Evolutionary conservation across 2,797 vertebrate species (phyloP), one percentile per base, ranked within the genome.

Genomic region (Melanotaenia boesemani): DNA sequence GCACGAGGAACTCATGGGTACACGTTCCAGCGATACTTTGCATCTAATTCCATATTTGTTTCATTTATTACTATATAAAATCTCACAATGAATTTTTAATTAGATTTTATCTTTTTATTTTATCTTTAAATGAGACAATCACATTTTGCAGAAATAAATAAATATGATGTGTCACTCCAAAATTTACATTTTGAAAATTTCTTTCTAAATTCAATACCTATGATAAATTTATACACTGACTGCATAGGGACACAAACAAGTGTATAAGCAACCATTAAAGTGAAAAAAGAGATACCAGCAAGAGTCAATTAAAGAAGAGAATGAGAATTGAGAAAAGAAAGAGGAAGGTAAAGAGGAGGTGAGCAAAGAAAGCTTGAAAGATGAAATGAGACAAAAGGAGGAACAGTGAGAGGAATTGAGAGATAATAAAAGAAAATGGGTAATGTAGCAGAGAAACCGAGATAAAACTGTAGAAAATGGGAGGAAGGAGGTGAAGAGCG

Each of bases 1-100:
- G 72, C 46, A 1, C 72, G 69, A 60, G 73, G 76, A 81, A 32
- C 86, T 70, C 81, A 34, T 72, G 76, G 78, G 84, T 83, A 12
- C 52, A 28, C 28, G 39, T 76, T 58, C 44, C 46, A 77, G 5
- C 50, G 66, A 76, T 54, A 44, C 60, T 74, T 46, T 15, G 9
- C 52, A 63, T 63, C 55, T 60, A 48, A 59, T 79, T 67, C 64
- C 55, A 76, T 72, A 66, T 83, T 72, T 77, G 48, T 74, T 86
- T 85, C 18, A 80, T 61, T 36, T 5, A 54, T 73, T 62, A 77
- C 37, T 79, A 77, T 69, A 55, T 46, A 73, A 30, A 46, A 34
- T 8, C 52, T 70, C 18, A 67, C 36, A 55, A 13, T 16, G n/a
- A 81, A 68, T 77, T 54, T 20, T 11, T 52, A 67, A 67, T 13